Conservation (phyloP, 2,113 vertebrate genomes). For the Atrichornis clamosus region DNA sequence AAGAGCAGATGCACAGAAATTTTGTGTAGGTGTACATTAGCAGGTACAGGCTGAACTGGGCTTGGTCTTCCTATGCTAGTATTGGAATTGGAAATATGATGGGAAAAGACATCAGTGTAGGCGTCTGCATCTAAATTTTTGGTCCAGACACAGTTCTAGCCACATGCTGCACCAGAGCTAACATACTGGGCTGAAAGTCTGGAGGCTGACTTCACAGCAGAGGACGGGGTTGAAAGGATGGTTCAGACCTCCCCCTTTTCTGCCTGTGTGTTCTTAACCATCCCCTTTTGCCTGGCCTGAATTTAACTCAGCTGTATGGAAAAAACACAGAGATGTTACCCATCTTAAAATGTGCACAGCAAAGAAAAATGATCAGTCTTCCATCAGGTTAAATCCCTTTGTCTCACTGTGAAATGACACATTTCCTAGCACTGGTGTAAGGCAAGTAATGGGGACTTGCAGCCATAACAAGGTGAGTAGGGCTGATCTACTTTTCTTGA, state of each 20-base stretch:
- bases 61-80: not conserved
- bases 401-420: not conserved
- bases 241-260: not conserved
- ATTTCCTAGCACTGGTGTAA: not conserved
- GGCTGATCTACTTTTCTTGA: not conserved
- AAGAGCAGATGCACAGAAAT: conserved; percentile 53
- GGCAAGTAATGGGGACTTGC: not conserved
- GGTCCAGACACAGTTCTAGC: not conserved
- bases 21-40: conserved; percentile 50
- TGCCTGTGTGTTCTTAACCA: not conserved
- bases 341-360: not conserved
- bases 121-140: conserved; percentile 25
- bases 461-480: not conserved
- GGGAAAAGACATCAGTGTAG: not conserved
- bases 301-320: not conserved
- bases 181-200: not conserved
- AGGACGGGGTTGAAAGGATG: not conserved
- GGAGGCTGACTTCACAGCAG: not conserved
- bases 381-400: not conserved
- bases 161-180: conserved; percentile 2
- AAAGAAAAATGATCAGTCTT: not conserved
- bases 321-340: not conserved
- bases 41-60: conserved; percentile 51
- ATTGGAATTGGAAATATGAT: conserved; percentile 5
- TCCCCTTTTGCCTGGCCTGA: not conserved